Percentiles rank a stretch among this genome's conserved stretches.
Evolutionary conservation across 2,797 vertebrate genomes (phyloP).

Genomic region (Eidolon dupreanum): DNA sequence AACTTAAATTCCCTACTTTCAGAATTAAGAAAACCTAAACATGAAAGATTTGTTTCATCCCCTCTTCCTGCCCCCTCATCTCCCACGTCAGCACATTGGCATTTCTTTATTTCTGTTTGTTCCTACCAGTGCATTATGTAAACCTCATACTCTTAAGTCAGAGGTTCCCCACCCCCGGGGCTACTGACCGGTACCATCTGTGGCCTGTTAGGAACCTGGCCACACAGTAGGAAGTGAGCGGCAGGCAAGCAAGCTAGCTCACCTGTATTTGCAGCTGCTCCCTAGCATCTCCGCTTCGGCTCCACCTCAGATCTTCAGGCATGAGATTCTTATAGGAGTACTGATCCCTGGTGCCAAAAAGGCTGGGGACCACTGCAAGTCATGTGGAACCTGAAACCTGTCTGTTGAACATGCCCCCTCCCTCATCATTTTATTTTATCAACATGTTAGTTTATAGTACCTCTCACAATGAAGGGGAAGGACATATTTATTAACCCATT

Average conservation of each 20-base stretch:
- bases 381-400: background rate
- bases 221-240: too few species aligned
- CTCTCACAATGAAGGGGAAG: background rate
- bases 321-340: too few species aligned
- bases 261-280: too few species aligned
- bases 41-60: background rate
- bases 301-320: too few species aligned
- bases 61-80: too few species aligned
- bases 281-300: too few species aligned
- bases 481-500: background rate
- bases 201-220: too few species aligned
- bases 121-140: background rate
- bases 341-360: too few species aligned
- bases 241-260: too few species aligned
- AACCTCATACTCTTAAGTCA: background rate
- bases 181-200: too few species aligned
- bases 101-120: background rate
- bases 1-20: background rate
- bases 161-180: too few species aligned
- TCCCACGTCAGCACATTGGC: background rate
- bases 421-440: background rate
- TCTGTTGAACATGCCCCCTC: background rate
- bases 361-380: too few species aligned
- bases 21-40: background rate
- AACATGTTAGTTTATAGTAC: background rate